Evolutionary conservation across 2,797 vertebrate genomes (phyloP), one percentile per base, ranked within the genome.

Genomic region (Epinephelus awoara): DNA sequence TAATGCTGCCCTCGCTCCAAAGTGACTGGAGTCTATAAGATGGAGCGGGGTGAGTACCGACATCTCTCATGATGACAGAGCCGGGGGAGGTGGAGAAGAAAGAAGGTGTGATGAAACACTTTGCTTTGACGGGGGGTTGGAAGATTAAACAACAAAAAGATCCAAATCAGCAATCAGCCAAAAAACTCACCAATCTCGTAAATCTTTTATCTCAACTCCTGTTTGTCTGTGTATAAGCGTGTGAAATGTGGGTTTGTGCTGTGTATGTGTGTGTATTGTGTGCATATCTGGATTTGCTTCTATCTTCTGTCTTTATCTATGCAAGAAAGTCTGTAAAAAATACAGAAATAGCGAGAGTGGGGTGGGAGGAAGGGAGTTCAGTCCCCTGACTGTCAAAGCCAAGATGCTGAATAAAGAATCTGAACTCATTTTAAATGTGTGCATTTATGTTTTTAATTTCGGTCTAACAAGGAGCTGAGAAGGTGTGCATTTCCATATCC

Each of bases 141-240:
- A 58, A 75, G 86, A 88, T 87, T 90, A 92, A 90, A 91, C 87
- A 92, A 81, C 84, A 82, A 75, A 79, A 84, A 91, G 89, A 90
- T 86, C 80, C 77, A 83, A 88, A 92, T 90, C 85, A 89, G 80
- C 82, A 88, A 91, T 85, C 87, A 90, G 81, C 67, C 63, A 13
- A 78, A 83, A 84, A 85, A 82, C 67, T 80, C 72, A 62, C 56
- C 64, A 66, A 79, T 86, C 76, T 84, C 79, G 62, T 62, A n/a
- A 76, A 89, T 85, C 82, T 86, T 82, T 80, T 66, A 86, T 84
- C 85, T 70, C 58, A 46, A 68, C 72, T 75, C 65, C 51, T 25
- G 59, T 79, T 56, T 44, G 8, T 83, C 38, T 67, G 68, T 66
- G 61, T 71, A 27, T 40, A 23, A 55, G 76, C 46, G 42, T 73